A percentile compares a stretch with the other conserved stretches of the same genome.
Conservation (phyloP, 1,140 invertebrate genomes). For the Ips nitidus region DNA sequence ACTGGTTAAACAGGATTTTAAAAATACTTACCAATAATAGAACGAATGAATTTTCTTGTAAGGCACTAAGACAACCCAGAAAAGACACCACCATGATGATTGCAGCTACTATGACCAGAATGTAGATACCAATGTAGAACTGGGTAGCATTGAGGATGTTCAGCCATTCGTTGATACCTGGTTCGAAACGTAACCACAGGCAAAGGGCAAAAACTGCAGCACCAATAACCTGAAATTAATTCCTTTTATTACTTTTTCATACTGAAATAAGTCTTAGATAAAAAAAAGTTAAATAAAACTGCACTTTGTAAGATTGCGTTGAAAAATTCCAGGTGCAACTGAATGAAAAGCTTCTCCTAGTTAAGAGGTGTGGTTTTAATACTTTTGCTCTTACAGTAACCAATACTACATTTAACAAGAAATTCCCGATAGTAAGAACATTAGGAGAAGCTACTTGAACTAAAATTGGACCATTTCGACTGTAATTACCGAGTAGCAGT, state of each 20-base stretch:
- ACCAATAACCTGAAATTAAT: conserved; percentile 67
- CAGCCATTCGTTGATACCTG: conserved; percentile 79
- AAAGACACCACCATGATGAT: conserved; percentile 73
- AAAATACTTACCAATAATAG: conserved; percentile 62
- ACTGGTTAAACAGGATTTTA: background rate
- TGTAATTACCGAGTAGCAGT: conserved; percentile 32
- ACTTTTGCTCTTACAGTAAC: background rate
- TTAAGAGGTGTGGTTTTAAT: too few relatives aligned
- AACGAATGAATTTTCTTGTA: conserved; percentile 66
- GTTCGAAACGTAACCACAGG: conserved; percentile 78
- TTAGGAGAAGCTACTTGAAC: conserved; percentile 13
- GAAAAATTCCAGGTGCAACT: too few relatives aligned
- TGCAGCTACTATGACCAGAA: conserved; percentile 70
- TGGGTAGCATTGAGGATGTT: conserved; percentile 68
- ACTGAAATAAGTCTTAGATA: too few relatives aligned
- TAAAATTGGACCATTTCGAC: conserved; percentile 23
- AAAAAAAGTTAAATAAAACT: too few relatives aligned
- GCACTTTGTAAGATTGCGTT: too few relatives aligned
- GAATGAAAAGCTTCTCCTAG: too few relatives aligned
- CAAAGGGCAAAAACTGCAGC: conserved; percentile 73
- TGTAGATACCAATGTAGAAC: conserved; percentile 80
- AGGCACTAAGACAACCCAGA: conserved; percentile 71
- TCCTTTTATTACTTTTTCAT: too few relatives aligned
- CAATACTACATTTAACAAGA: background rate
- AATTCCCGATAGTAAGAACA: conserved; percentile 15